A percentile compares a stretch with the other conserved stretches of the same genome.
These are phyloP conservation scores for Geophilus truncorum DNA, from an alignment of 2,888 invertebrate genomes.

Conservation along the genomic window DNA sequence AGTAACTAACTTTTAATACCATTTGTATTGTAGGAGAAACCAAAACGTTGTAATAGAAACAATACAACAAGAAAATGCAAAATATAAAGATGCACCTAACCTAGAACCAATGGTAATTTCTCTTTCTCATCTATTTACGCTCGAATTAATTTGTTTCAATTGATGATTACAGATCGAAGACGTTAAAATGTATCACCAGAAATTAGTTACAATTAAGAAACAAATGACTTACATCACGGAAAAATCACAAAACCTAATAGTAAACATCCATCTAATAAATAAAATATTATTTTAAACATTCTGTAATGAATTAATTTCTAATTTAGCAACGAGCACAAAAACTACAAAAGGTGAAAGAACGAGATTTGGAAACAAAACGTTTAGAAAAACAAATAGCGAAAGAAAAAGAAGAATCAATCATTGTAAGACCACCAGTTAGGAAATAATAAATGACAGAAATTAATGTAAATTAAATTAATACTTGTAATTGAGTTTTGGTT, in stretches of 20 bases:
- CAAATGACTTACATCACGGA: slow-evolving; percentile 42
- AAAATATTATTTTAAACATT: background rate
- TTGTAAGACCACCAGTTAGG: background rate
- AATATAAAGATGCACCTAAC: slow-evolving; percentile 40
- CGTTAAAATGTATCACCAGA: slow-evolving; percentile 45
- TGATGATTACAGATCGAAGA: slow-evolving; percentile 44
- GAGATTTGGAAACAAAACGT: background rate
- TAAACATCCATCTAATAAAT: background rate
- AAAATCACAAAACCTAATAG: background rate
- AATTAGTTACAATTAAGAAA: slow-evolving; percentile 44
- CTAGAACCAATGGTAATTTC: background rate
- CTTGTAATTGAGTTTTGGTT: no score
- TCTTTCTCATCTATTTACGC: background rate
- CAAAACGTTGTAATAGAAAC: slow-evolving; percentile 48
- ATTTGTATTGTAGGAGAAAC: slow-evolving; percentile 43
- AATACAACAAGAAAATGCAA: slow-evolving; percentile 47
- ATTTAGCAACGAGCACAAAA: background rate
- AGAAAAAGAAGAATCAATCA: background rate
- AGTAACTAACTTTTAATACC: no score
- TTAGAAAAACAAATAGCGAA: background rate
- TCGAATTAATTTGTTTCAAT: background rate
- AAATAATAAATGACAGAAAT: no score
- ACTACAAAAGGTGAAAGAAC: background rate
- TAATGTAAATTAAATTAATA: background rate
- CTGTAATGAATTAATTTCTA: no score